Percentiles rank a stretch among this genome's conserved stretches.
Evolutionary conservation across 2,797 vertebrate species (phyloP).

Genomic region (Anguilla pacifica): DNA sequence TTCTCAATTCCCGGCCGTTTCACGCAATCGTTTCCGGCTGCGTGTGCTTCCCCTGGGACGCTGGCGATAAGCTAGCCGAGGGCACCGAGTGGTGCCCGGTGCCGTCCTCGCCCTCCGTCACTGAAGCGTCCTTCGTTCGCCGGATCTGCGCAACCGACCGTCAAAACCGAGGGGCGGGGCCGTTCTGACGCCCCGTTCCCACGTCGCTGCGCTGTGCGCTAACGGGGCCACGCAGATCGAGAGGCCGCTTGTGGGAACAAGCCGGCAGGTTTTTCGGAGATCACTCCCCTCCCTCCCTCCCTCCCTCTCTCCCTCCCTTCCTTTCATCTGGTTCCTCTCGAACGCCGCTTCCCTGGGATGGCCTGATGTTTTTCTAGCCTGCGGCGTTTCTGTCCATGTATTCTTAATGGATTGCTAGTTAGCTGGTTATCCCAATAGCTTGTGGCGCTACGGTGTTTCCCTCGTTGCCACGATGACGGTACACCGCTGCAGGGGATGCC

Average conservation of each 20-base stretch:
- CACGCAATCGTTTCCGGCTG: neutral
- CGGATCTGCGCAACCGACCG: too few relatives aligned
- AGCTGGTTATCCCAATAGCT: conserved; percentile 15
- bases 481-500: neutral
- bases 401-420: conserved; percentile 14
- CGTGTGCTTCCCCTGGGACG: neutral
- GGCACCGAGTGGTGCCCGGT: neutral
- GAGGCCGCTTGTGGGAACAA: neutral
- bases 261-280: neutral
- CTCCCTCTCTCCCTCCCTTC: neutral
- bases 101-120: neutral
- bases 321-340: neutral
- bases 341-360: neutral
- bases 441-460: neutral
- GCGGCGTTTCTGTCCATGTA: neutral
- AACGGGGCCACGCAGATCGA: neutral
- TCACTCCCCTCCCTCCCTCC: neutral
- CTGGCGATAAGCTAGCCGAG: neutral
- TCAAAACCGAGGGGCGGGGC: too few relatives aligned
- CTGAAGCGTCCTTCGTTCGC: neutral
- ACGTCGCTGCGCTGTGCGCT: neutral
- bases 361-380: neutral
- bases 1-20: neutral
- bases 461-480: neutral
- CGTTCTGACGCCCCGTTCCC: too few relatives aligned